Evolutionary conservation across 2,888 invertebrate genomes (phyloP), one percentile per base, ranked within the genome.

Genomic region (Caenorhabditis uteleia): DNA sequence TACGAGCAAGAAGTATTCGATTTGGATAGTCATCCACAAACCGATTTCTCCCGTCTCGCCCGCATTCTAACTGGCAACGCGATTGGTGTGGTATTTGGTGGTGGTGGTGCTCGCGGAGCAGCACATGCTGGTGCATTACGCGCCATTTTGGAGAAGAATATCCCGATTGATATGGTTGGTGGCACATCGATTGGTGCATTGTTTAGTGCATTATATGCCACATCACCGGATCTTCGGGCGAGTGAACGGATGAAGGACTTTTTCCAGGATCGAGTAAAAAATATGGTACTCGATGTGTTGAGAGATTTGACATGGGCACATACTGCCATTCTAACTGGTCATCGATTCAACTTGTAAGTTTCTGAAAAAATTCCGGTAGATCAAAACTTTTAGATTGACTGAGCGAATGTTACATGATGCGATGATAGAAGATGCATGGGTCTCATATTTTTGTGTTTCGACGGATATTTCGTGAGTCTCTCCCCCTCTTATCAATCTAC

Each of bases 111-210:
- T 0, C 87, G 97, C 56, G 98, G 98, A 0, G 91, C 94, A 0
- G 93, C 97, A 1, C 98, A 98, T 83, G 90, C 97, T 46, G 98
- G 98, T 65, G 93, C 98, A 90, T 89, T 98, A 40, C 91, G 92
- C 82, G 92, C 95, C 2, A 91, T 97, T 84, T 90, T 90, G 86
- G 94, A 98, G 84, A 92, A 93, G 10, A 95, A 94, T 7, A 95
- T 99, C 76, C 98, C 98, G 0, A 92, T 99, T 64, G 98, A 98
- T 84, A 95, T 98, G 91, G 92, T 98, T 1, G 98, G 95, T 0
- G 98, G 98, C 0, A 95, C 95, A 12, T 95, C 95, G 83, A 98
- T 98, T 75, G 97, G 97, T 7, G 92, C 97, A 0, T 90, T 98
- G 80, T 93, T 98, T 90, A 95, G 95, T 0, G 95, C 93, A 0